These are phyloP conservation scores for Rhynchomys soricoides DNA, from an alignment of 2,113 vertebrate genomes.

Conservation along the genomic window DNA sequence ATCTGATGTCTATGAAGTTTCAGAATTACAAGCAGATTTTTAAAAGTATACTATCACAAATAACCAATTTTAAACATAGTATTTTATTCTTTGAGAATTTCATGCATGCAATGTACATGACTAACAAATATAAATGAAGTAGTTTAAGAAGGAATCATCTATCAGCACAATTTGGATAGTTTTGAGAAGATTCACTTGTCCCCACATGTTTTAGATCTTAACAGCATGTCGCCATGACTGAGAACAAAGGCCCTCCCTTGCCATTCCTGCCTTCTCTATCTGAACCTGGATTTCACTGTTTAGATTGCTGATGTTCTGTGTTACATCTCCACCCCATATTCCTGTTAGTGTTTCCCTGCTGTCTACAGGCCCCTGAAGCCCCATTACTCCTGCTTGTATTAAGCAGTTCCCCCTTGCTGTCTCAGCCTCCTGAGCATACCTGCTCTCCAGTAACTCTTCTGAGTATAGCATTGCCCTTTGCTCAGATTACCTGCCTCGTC, in stretches of 20 bases:
- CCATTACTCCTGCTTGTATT: not conserved
- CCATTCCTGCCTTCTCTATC: not conserved
- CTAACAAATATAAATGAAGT: not conserved
- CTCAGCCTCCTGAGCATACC: not conserved
- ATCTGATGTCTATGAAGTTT: not conserved
- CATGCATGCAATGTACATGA: not conserved
- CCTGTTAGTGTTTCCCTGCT: accelerated
- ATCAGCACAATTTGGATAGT: not conserved
- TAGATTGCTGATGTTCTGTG: accelerated
- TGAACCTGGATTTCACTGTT: not conserved
- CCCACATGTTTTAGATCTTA: not conserved
- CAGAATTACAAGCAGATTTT: not conserved
- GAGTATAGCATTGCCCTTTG: not conserved
- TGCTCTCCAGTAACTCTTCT: not conserved
- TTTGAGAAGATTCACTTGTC: not conserved
- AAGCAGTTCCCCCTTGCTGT: not conserved
- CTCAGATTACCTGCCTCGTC: not conserved
- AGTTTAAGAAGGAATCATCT: not conserved
- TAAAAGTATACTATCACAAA: not conserved
- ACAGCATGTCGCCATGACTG: accelerated
- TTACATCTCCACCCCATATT: not conserved
- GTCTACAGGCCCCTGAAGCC: too few relatives aligned
- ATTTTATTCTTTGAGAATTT: not conserved
- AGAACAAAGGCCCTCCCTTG: not conserved
- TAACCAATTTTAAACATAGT: not conserved